Base-by-base conservation (phyloP, 2,797 vertebrate species). In the Morelia viridis region DNA sequence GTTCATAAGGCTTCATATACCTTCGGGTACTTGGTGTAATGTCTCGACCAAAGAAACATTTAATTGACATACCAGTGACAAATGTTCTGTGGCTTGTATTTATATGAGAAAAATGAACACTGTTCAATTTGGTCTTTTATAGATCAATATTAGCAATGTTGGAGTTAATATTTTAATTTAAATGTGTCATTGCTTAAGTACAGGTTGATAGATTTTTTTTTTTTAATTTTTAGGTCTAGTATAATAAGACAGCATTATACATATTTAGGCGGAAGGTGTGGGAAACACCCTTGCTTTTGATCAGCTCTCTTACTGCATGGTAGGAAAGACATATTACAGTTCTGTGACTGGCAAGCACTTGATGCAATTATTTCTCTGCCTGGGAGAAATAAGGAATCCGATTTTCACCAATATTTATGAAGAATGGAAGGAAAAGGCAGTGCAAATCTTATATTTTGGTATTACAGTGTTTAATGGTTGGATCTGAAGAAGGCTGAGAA, bases 341-440 rank as follows among this genome's bases (percentile, higher is more conserved):
- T 61, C 62, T 93, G 57, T 76, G 86, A 71, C 62, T 92, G 71
- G 89, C 94, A 80, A 91, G 71, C 92, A 93, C 85, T 90, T 71
- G 61, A 71, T 85, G 91, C 84, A 89, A 50, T 87, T 85, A 88
- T 91, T 2, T 94, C 7, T 92, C 95, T 94, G 92, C 91, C 84
- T 95, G n/a, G 93, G 91, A 95, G 87, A 90, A 87, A 96, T 93
- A 65, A 93, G 91, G 95, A 94, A 96, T 88, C 92, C 94, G 89
- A 93, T 96, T 95, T 96, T 93, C 93, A 92, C 93, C 89, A 93
- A 62, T 90, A 90, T 96, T 96, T 94, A 83, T 64, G 93, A 94
- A 90, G 90, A 64, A 50, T 85, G 35, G 28, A 26, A 94, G 68
- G 7, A 28, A 46, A 17, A 26, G 71, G 24, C 17, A 61, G 8